Evolutionary conservation across 2,113 vertebrate species (phyloP).

Genomic region (Hydrolagus affinis): DNA sequence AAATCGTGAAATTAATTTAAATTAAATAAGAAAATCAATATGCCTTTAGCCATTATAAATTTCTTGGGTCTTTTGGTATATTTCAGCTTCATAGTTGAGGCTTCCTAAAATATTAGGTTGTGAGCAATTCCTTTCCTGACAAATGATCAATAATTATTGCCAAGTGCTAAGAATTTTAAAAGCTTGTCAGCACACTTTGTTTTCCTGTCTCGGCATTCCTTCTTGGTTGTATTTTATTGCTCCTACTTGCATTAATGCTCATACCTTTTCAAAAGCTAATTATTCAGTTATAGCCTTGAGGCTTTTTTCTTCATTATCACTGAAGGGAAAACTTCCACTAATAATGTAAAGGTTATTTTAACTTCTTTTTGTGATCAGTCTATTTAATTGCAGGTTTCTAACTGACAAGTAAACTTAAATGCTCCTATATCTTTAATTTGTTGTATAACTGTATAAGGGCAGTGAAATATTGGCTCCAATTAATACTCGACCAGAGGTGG

Average conservation of each 20-base stretch:
- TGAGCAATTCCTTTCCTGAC: neutral
- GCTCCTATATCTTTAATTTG: neutral
- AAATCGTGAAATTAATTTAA: neutral
- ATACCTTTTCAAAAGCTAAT: no score
- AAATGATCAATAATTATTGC: neutral
- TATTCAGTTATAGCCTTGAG: neutral
- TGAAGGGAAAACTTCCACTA: neutral
- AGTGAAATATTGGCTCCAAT: neutral
- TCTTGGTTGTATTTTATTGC: no score
- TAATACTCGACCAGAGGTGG: neutral
- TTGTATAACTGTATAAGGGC: neutral
- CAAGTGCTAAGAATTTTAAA: neutral
- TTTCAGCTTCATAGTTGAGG: neutral
- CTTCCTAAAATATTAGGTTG: neutral
- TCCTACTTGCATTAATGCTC: no score
- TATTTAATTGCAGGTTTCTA: neutral
- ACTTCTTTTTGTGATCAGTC: neutral
- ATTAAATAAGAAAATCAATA: neutral
- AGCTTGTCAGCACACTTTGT: no score
- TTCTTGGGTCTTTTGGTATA: neutral
- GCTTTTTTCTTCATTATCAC: neutral
- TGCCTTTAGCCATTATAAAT: neutral
- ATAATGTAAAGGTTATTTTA: neutral
- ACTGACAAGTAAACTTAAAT: constrained; percentile 22
- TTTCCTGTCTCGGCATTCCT: no score